Evolutionary conservation across 2,888 invertebrate species (phyloP), one percentile per base, ranked within the genome.

Genomic region (Baccha elongata): DNA sequence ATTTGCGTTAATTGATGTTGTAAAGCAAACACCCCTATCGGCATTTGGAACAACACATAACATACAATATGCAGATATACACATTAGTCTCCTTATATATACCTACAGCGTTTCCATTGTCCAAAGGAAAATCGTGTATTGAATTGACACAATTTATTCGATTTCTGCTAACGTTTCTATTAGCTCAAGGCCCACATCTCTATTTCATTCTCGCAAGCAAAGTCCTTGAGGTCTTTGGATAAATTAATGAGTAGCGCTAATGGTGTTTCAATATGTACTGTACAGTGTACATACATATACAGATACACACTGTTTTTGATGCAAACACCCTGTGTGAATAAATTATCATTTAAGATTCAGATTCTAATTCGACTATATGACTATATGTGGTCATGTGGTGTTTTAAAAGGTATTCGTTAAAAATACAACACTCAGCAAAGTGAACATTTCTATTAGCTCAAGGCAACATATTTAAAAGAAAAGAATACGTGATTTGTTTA

Each of bases 41-140:
- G 37, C 55, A 67, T 78, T 69, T 64, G 50, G 58, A 53, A 23
- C 32, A 55, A 17, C 35, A 48, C 32, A 62, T 26, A 10, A 13
- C 17, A 13, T 10, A 42, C 40, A 69, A 4, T 23, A 26, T 71
- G 71, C n/a, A n/a, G n/a, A n/a, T n/a, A n/a, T n/a, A 78, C 78
- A 78, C 64, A 78, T 78, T 83, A 83, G 83, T 78, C 83, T 72
- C 67, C 53, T 83, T 83, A 78, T 58, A 37, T 83, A 78, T 58
- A 37, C 19, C 10, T 37, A 23, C n/a, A 35, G 32, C 29, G 44
- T 52, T 69, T 71, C 60, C 52, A 83, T 78, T 83, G 78, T 72
- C 62, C 42, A 64, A 78, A 58, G 53, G 48, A n/a, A 68, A 83
- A 72, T 78, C 78, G 62, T 71, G 29, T 81, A 78, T 83, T 58